Evolutionary conservation across 2,113 vertebrate genomes (phyloP).

Genomic region (Arothron firmamentum): DNA sequence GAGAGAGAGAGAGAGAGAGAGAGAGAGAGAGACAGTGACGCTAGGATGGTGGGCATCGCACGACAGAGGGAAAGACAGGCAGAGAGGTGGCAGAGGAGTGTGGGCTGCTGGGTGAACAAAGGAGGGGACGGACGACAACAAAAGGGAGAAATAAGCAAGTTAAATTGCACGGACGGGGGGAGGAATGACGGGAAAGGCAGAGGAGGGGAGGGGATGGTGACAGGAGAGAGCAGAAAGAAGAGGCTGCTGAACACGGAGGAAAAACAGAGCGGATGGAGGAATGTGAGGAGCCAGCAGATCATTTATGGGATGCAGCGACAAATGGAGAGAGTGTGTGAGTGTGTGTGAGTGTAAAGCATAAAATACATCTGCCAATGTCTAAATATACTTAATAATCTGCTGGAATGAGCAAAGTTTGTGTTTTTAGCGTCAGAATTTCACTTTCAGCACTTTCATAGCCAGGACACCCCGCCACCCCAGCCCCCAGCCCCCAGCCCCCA

Average conservation of each 20-base stretch:
- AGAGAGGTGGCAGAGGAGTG: constrained; percentile 23
- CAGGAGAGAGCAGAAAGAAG: constrained; percentile 1
- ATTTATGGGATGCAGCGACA: constrained; percentile 1
- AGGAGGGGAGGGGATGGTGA: constrained; percentile 2
- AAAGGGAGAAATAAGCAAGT: constrained; percentile 16
- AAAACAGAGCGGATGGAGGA: neutral
- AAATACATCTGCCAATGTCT: too few relatives aligned
- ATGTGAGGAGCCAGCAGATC: constrained; percentile 2
- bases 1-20: neutral
- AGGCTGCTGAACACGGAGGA: neutral
- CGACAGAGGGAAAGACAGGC: constrained; percentile 27
- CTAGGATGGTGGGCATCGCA: constrained; percentile 15
- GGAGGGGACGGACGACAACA: constrained; percentile 2
- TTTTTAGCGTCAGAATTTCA: too few relatives aligned
- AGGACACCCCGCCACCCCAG: too few relatives aligned
- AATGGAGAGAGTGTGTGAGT: constrained; percentile 13
- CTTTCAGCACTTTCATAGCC: too few relatives aligned
- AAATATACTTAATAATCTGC: too few relatives aligned
- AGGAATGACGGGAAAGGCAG: constrained; percentile 17
- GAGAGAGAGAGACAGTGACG: neutral
- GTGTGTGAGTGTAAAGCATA: too few relatives aligned
- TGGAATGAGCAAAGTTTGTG: too few relatives aligned
- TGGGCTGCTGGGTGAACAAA: constrained; percentile 39
- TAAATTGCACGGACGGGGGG: constrained; percentile 10
- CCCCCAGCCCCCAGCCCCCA: too few relatives aligned